phyloP scores from a whole-genome alignment of 2,888 invertebrate species.

The Cephus nigrinus region DNA sequence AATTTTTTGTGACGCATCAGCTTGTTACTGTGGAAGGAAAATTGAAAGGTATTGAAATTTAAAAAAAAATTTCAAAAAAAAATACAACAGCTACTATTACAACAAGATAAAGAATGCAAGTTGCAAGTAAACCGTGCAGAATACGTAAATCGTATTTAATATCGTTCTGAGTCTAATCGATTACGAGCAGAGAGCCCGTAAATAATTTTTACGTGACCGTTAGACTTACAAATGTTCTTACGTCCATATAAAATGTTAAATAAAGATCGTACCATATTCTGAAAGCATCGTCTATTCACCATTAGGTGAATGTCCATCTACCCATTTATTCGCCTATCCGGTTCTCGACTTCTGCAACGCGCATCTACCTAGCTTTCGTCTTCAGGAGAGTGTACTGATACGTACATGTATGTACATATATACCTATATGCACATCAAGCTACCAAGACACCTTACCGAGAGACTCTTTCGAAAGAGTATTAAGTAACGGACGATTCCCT shows the following conservation, averaged over 20 bases:
- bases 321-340: neutral
- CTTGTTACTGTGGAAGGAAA: neutral
- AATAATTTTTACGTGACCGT: neutral
- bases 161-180: neutral
- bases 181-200: neutral
- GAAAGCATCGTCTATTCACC: neutral
- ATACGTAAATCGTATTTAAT: neutral
- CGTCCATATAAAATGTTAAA: neutral
- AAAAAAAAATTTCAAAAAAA: neutral
- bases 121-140: neutral
- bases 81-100: neutral
- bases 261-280: neutral
- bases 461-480: slow-evolving; percentile 27
- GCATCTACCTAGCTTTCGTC: neutral
- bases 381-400: neutral
- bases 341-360: neutral
- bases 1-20: too few relatives aligned
- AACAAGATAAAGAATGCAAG: neutral
- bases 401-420: neutral
- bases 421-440: neutral
- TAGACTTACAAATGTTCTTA: neutral
- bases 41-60: neutral
- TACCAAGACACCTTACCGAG: neutral
- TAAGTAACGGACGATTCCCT: slow-evolving; percentile 26
- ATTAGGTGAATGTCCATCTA: neutral